These are phyloP conservation scores for Eutolmus rufibarbis DNA, from an alignment of 2,888 invertebrate genomes.

Conservation along the genomic window DNA sequence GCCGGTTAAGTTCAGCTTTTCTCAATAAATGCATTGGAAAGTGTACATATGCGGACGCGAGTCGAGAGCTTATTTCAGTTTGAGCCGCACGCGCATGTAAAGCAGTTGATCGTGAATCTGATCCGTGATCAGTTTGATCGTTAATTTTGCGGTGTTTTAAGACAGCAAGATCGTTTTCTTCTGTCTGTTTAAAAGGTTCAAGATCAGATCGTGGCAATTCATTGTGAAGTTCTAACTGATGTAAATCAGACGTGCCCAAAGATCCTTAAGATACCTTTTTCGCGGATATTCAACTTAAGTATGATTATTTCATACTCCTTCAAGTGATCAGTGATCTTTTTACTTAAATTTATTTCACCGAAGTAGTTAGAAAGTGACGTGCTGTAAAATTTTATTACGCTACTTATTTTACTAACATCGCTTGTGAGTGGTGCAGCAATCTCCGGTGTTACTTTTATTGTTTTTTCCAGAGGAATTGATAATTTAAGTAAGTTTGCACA, in stretches of 20 bases:
- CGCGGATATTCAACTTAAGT: background rate
- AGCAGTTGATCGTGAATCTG: background rate
- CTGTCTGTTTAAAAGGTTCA: background rate
- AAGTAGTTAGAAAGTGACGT: slow-evolving; percentile 3
- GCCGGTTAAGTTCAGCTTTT: background rate
- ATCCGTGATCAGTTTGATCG: background rate
- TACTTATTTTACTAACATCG: background rate
- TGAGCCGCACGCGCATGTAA: slow-evolving; percentile 24
- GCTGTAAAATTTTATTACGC: background rate
- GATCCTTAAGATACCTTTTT: background rate
- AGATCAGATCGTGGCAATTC: background rate
- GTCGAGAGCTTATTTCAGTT: slow-evolving; percentile 17
- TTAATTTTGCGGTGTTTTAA: slow-evolving; percentile 4
- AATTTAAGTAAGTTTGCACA: background rate
- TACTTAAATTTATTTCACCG: background rate
- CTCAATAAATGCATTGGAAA: slow-evolving; percentile 23
- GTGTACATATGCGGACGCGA: slow-evolving; percentile 1
- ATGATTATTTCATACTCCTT: background rate
- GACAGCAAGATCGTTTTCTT: background rate
- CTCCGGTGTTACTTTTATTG: background rate
- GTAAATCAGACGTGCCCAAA: background rate
- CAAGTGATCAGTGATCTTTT: background rate
- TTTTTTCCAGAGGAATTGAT: background rate
- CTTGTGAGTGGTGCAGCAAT: background rate
- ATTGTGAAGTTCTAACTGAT: slow-evolving; percentile 6